Conservation (phyloP, 2,113 vertebrate species). For the Verasper variegatus region DNA sequence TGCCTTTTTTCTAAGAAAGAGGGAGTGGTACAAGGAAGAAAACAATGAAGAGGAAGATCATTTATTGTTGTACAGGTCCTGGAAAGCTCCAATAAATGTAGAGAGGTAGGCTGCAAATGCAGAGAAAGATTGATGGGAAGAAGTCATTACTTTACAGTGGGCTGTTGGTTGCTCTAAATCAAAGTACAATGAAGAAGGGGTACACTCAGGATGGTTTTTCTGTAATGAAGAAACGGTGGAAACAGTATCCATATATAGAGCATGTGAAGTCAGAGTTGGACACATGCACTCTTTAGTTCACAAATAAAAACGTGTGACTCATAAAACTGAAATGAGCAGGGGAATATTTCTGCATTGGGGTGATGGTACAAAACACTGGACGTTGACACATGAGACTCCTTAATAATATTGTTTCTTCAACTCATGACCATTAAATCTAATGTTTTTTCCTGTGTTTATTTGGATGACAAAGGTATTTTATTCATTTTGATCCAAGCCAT, state of each 20-base stretch:
- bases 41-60: slow-evolving; percentile 19
- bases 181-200: slow-evolving; percentile 19
- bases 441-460: too few relatives aligned
- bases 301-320: too few relatives aligned
- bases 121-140: slow-evolving; percentile 55
- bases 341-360: too few relatives aligned
- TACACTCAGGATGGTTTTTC: background rate
- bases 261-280: background rate
- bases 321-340: too few relatives aligned
- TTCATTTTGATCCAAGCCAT: too few relatives aligned
- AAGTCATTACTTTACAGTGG: slow-evolving; percentile 37
- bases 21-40: background rate
- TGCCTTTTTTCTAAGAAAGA: slow-evolving; percentile 32
- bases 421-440: too few relatives aligned
- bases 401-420: too few relatives aligned
- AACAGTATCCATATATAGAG: background rate
- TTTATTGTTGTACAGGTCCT: slow-evolving; percentile 30
- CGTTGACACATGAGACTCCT: too few relatives aligned
- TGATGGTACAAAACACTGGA: too few relatives aligned
- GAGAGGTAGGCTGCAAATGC: slow-evolving; percentile 34
- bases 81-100: slow-evolving; percentile 35
- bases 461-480: too few relatives aligned
- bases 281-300: too few relatives aligned
- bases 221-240: slow-evolving; percentile 13
- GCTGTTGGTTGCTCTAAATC: slow-evolving; percentile 45